These are phyloP conservation scores for Daboia siamensis DNA, from an alignment of 2,113 vertebrate species.

Conservation along the genomic window DNA sequence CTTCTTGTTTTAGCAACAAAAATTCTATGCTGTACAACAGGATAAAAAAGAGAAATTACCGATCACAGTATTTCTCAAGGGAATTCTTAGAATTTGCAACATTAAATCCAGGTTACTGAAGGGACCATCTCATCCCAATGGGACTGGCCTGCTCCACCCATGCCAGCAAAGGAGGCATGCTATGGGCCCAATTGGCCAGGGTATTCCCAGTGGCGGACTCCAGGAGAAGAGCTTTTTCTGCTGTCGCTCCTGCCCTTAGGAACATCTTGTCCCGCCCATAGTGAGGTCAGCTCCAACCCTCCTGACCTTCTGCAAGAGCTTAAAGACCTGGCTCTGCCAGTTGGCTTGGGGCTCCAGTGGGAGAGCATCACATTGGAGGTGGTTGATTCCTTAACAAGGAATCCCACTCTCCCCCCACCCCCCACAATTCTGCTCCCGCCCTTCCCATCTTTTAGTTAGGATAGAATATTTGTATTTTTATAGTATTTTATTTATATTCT, in stretches of 20 bases:
- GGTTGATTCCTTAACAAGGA: background rate
- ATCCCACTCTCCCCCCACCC: background rate
- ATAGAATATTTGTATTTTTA: background rate
- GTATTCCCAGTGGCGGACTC: background rate
- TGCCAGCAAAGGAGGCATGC: background rate
- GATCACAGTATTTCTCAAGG: background rate
- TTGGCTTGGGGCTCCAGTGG: background rate
- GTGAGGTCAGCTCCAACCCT: background rate
- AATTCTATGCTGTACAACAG: background rate
- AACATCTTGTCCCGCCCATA: background rate
- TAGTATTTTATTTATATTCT: background rate
- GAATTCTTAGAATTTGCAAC: background rate
- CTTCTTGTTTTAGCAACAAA: background rate
- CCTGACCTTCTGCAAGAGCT: background rate
- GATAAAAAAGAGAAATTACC: background rate
- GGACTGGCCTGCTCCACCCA: background rate
- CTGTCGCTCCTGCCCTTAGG: background rate
- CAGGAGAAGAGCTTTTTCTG: background rate
- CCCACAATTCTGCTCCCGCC: background rate
- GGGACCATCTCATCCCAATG: background rate
- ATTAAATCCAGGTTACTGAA: background rate
- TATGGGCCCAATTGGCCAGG: background rate
- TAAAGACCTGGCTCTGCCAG: background rate
- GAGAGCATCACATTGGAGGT: background rate
- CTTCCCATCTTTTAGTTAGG: background rate